Conservation (phyloP, 2,888 invertebrate genomes). For the Hydraecia micacea region DNA sequence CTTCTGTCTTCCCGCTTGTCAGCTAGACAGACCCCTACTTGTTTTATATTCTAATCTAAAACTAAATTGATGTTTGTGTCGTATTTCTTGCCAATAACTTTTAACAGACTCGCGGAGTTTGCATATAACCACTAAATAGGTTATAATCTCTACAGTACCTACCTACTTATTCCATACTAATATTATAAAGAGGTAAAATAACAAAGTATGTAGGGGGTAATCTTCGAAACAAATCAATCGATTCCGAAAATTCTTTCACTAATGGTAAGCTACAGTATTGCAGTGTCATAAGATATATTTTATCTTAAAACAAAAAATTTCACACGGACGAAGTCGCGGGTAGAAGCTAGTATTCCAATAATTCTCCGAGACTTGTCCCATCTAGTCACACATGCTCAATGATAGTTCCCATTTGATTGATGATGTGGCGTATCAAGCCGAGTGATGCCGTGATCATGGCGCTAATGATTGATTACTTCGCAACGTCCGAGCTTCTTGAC, state of each 20-base stretch:
- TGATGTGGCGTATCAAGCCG: slow-evolving; percentile 81
- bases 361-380: slow-evolving; percentile 24
- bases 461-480: slow-evolving; percentile 82
- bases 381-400: slow-evolving; percentile 55
- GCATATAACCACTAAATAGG: no score
- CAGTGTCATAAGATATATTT: neutral
- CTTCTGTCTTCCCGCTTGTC: no score
- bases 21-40: no score
- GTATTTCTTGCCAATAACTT: no score
- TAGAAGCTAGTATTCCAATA: neutral
- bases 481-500: slow-evolving; percentile 74
- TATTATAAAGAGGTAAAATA: neutral
- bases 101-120: no score
- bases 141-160: neutral
- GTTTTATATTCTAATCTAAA: no score
- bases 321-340: neutral
- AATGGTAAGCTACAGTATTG: neutral
- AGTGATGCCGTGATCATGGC: slow-evolving; percentile 85
- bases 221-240: neutral
- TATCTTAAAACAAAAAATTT: neutral
- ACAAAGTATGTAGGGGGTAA: no score
- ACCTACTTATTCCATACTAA: neutral
- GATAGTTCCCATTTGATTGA: slow-evolving; percentile 82
- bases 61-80: no score
- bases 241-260: neutral